These are phyloP conservation scores for Amphiprion clarkii DNA, from an alignment of 2,797 vertebrate species.

Conservation along the genomic window DNA sequence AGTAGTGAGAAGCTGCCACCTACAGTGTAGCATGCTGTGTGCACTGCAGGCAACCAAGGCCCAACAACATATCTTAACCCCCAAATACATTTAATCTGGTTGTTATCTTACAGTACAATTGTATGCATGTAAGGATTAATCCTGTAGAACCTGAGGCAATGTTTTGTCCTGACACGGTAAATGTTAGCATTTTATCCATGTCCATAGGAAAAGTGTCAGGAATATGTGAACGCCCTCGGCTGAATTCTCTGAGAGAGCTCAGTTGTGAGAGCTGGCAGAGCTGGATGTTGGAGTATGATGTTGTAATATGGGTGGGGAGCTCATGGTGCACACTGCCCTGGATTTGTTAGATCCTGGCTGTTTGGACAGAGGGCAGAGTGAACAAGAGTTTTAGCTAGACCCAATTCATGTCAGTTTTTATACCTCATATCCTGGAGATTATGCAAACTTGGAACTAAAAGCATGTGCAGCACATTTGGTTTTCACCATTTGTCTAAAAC, in stretches of 20 bases:
- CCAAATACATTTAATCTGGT: neutral
- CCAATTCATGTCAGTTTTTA: slow-evolving; percentile 48
- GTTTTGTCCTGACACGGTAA: neutral
- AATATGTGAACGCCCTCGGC: slow-evolving; percentile 49
- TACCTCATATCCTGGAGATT: slow-evolving; percentile 19
- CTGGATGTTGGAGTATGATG: slow-evolving; percentile 66
- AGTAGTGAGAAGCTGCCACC: neutral
- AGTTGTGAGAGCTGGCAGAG: slow-evolving; percentile 25
- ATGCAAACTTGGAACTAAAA: slow-evolving; percentile 31
- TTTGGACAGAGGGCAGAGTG: slow-evolving; percentile 72
- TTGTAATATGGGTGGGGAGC: slow-evolving; percentile 74
- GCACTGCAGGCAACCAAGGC: neutral
- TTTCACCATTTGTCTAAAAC: slow-evolving; percentile 47
- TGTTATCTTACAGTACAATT: neutral
- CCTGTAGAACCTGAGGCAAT: neutral
- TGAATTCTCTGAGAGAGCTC: slow-evolving; percentile 21
- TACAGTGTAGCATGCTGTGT: neutral
- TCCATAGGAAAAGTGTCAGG: slow-evolving; percentile 1
- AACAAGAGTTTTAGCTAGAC: slow-evolving; percentile 34
- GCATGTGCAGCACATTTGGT: slow-evolving; percentile 25
- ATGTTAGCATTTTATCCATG: neutral
- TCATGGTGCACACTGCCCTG: slow-evolving; percentile 49
- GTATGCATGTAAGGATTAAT: neutral
- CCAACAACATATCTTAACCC: neutral
- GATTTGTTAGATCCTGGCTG: slow-evolving; percentile 63